phyloP scores from a whole-genome alignment of 2,888 invertebrate genomes.

The Melipona bicolor region DNA sequence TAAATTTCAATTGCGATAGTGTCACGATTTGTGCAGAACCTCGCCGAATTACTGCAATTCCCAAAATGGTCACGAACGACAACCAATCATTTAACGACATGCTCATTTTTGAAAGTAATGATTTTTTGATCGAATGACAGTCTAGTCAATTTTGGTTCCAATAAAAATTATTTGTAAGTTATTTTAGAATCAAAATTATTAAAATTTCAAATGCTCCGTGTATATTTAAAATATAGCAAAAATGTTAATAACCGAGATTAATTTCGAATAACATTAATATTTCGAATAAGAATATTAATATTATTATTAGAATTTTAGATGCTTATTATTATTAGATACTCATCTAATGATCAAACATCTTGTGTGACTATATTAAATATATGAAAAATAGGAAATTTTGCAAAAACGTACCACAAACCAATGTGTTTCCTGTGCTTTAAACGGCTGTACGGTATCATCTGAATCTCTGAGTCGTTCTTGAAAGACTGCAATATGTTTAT shows the following conservation, averaged over 20 bases:
- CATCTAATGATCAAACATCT: too few species aligned
- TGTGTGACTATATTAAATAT: neutral
- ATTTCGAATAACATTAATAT: too few species aligned
- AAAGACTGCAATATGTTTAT: constrained; percentile 78
- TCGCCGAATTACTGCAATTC: constrained; percentile 37
- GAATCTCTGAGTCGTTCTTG: constrained; percentile 77
- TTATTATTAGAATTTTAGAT: neutral
- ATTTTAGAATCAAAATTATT: neutral
- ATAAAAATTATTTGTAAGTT: neutral
- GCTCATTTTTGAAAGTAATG: too few species aligned
- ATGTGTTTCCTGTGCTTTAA: constrained; percentile 79
- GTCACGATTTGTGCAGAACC: constrained; percentile 26
- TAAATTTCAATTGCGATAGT: constrained; percentile 37
- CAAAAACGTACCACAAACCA: constrained; percentile 77
- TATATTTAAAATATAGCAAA: neutral
- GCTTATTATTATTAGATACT: neutral
- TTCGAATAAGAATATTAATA: too few species aligned
- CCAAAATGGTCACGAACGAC: constrained; percentile 1
- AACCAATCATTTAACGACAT: neutral
- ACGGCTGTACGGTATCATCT: constrained; percentile 81
- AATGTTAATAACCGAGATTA: neutral
- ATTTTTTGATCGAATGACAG: constrained; percentile 17
- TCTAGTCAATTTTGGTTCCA: neutral
- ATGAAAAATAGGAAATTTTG: neutral
- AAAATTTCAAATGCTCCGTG: neutral